Evolutionary conservation across 1,140 invertebrate genomes (phyloP).

Genomic region (Bombus confusus): DNA sequence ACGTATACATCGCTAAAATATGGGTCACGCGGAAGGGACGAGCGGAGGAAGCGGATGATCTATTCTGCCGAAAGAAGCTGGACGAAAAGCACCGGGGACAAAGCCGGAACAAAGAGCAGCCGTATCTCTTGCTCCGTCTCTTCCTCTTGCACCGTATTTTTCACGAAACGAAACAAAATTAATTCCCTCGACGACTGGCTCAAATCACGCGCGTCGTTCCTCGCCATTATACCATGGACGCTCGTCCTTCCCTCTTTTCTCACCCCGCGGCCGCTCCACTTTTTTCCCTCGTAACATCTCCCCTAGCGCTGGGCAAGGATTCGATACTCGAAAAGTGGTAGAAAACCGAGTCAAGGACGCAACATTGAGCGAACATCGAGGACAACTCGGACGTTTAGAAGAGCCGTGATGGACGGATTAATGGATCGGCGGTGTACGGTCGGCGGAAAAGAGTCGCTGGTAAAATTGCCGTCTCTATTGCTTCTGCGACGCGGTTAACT

Average conservation of each 20-base stretch:
- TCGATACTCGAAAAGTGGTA: neutral
- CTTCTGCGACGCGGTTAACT: neutral
- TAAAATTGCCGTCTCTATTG: slow-evolving; percentile 23
- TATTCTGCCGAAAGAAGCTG: slow-evolving; percentile 33
- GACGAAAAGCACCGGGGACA: neutral
- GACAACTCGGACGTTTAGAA: neutral
- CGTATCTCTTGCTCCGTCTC: neutral
- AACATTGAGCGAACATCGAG: slow-evolving; percentile 1
- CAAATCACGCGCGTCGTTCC: neutral
- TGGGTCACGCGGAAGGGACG: slow-evolving; percentile 9
- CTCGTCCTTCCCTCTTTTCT: neutral
- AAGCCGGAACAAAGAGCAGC: neutral
- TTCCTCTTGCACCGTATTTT: neutral
- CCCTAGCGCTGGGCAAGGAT: neutral
- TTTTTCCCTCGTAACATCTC: neutral
- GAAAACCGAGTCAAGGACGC: slow-evolving; percentile 1
- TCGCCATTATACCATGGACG: neutral
- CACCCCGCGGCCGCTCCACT: neutral
- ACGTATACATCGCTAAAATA: slow-evolving; percentile 32
- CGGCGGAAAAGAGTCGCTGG: neutral
- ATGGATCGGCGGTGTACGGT: neutral
- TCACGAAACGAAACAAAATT: slow-evolving; percentile 11
- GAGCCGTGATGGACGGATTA: neutral
- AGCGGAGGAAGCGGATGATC: neutral
- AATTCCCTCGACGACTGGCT: neutral